These are phyloP conservation scores for Onthophagus sagittarius DNA, from an alignment of 2,888 invertebrate species.

Conservation along the genomic window DNA sequence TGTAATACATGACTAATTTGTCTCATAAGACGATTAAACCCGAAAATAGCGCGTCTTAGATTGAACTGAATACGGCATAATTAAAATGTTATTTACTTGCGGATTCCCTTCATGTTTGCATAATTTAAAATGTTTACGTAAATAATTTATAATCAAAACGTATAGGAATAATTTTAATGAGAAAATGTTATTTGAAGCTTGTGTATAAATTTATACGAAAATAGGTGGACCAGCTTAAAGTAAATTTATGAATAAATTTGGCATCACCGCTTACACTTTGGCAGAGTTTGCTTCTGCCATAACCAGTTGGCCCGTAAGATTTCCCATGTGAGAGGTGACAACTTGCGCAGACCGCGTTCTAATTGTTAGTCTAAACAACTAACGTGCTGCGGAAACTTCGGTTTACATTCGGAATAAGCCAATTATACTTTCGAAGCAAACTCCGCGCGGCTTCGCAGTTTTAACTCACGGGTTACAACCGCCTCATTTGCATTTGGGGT, in stretches of 20 bases:
- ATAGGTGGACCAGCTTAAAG: neutral
- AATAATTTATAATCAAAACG: too few relatives aligned
- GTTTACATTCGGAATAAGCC: constrained; percentile 17
- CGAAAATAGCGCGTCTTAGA: too few relatives aligned
- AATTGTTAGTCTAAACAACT: constrained; percentile 24
- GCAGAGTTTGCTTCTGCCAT: neutral
- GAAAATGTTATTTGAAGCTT: neutral
- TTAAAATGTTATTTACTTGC: too few relatives aligned
- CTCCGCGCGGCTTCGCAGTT: constrained; percentile 16
- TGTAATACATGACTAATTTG: too few relatives aligned
- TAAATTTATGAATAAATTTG: constrained; percentile 1
- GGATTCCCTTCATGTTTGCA: too few relatives aligned
- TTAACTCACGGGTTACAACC: constrained; percentile 20
- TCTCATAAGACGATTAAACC: too few relatives aligned
- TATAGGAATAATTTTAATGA: too few relatives aligned
- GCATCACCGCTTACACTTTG: neutral
- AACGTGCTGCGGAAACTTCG: constrained; percentile 14
- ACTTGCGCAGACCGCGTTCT: constrained; percentile 20
- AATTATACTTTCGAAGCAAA: constrained; percentile 11
- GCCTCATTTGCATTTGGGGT: constrained; percentile 19
- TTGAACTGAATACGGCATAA: too few relatives aligned
- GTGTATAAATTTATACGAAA: neutral
- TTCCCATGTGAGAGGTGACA: constrained; percentile 42
- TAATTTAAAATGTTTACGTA: too few relatives aligned
- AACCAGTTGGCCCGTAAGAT: constrained; percentile 30